Percentiles rank a stretch among this genome's conserved stretches.
Conservation (phyloP, 2,888 invertebrate species). For the Heteropelma amictum region DNA sequence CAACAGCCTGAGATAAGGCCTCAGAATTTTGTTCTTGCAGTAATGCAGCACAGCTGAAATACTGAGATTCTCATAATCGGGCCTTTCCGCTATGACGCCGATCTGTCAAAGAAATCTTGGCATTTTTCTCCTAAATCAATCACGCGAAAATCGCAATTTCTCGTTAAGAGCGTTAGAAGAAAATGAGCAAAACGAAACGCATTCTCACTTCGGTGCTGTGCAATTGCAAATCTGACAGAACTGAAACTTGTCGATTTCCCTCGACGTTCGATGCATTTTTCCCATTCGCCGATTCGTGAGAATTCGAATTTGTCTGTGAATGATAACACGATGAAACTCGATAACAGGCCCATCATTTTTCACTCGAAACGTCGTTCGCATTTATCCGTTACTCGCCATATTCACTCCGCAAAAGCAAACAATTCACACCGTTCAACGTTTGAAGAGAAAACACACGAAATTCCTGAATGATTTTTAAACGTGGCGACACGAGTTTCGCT, state of each 20-base stretch:
- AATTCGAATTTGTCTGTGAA: slow-evolving; percentile 66
- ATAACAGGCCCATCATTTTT: not conserved
- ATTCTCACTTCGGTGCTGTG: slow-evolving; percentile 73
- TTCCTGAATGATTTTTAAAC: slow-evolving; percentile 37
- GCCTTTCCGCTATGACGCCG: slow-evolving; percentile 85
- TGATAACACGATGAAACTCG: slow-evolving; percentile 13
- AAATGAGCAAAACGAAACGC: not conserved
- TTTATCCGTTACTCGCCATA: not conserved
- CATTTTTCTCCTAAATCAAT: slow-evolving; percentile 8
- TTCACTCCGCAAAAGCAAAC: not conserved
- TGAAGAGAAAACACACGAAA: slow-evolving; percentile 4
- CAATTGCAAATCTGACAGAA: slow-evolving; percentile 71
- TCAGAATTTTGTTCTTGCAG: slow-evolving; percentile 89
- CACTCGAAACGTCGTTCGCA: not conserved
- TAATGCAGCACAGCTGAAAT: slow-evolving; percentile 89
- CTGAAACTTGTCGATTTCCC: slow-evolving; percentile 64
- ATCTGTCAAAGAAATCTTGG: slow-evolving; percentile 78
- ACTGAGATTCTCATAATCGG: slow-evolving; percentile 84
- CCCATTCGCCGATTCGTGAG: slow-evolving; percentile 65
- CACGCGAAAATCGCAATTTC: slow-evolving; percentile 5
- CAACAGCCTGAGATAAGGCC: slow-evolving; percentile 87
- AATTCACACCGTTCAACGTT: slow-evolving; percentile 30
- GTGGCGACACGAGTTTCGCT: not conserved
- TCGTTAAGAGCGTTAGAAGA: slow-evolving; percentile 46
- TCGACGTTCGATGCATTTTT: slow-evolving; percentile 64